phyloP scores from a whole-genome alignment of 2,888 invertebrate genomes.

The Melanargia galathea region DNA sequence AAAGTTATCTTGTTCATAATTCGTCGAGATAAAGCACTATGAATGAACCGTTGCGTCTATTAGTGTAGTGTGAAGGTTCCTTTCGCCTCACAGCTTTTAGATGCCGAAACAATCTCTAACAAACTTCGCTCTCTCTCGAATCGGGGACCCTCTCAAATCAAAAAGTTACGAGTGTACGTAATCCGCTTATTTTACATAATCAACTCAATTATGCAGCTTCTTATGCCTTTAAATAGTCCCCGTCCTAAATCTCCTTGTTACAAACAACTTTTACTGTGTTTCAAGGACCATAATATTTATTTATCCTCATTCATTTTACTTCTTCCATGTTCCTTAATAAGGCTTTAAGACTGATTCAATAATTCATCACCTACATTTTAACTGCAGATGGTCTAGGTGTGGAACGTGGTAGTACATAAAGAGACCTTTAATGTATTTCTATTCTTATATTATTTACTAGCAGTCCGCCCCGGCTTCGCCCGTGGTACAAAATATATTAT shows the following conservation, averaged over 20 bases:
- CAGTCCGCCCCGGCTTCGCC: too few relatives aligned
- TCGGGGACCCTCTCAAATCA: constrained; percentile 34
- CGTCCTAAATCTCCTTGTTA: background rate
- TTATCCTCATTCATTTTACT: constrained; percentile 14
- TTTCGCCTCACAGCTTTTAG: background rate
- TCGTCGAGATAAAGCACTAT: background rate
- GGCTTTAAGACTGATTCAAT: background rate
- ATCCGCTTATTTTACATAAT: constrained; percentile 41
- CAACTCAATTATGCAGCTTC: constrained; percentile 40
- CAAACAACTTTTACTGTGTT: constrained; percentile 12
- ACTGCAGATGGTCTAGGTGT: too few relatives aligned
- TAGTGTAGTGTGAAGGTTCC: constrained; percentile 11
- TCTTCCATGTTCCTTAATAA: background rate
- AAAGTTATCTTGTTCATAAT: background rate
- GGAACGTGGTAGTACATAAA: too few relatives aligned
- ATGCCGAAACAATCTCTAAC: constrained; percentile 40
- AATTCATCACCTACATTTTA: too few relatives aligned
- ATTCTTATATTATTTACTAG: too few relatives aligned
- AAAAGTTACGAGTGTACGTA: constrained; percentile 41
- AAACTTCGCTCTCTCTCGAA: constrained; percentile 35
- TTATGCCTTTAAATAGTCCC: constrained; percentile 25
- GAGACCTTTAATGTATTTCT: too few relatives aligned
- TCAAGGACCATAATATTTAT: constrained; percentile 17
- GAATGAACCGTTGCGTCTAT: background rate
- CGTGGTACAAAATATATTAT: too few relatives aligned